Base-by-base conservation (phyloP, 2,888 invertebrate species). In the Ormyrus pomaceus region DNA sequence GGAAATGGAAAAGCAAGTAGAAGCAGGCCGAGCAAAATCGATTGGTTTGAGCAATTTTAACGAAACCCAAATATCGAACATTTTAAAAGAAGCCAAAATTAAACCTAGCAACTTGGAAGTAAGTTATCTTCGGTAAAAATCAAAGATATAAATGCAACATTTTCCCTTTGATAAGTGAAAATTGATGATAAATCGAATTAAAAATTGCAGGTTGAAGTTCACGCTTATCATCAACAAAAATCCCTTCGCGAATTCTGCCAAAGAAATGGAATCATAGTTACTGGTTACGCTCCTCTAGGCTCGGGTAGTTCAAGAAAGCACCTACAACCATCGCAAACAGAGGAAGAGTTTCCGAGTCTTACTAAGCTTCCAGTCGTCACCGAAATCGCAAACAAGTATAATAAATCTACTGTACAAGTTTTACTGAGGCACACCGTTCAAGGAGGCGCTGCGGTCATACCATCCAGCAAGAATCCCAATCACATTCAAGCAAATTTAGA, bases 21-120 rank as follows among this genome's bases (percentile, higher is more conserved):
- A 92, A 82, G 91, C 92, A 71, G 95, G 95, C 2, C 91, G 92
- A 45, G 90, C 93, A 0, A 94, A 92, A 86, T 93, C 95, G n/a
- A 94, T 97, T 83, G 96, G 96, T 3, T 88, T 96, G 71, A 96
- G 96, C 66, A 97, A 96, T 90, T 96, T 95, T 90, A 96, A 95
- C 87, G 92, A 92, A 79, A 87, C 91, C 13, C 96, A 96, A 91
- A 92, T 96, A 77, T 87, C 92, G 81, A 92, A 92, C 80, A 93
- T 96, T 74, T 92, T 94, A 82, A 91, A 93, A 11, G 88, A 88
- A 19, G 92, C 94, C 0, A 91, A 91, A 69, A 92, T 96, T 65
- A 94, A 94, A 87, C 96, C 96, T 2, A 93, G 94, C 76, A 95
- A 95, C 82, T 89, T 95, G 77, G 95, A 95, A 88, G 90, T 90